Evolutionary conservation across 2,113 vertebrate species (phyloP).

Genomic region (Hippoglossus stenolepis): DNA sequence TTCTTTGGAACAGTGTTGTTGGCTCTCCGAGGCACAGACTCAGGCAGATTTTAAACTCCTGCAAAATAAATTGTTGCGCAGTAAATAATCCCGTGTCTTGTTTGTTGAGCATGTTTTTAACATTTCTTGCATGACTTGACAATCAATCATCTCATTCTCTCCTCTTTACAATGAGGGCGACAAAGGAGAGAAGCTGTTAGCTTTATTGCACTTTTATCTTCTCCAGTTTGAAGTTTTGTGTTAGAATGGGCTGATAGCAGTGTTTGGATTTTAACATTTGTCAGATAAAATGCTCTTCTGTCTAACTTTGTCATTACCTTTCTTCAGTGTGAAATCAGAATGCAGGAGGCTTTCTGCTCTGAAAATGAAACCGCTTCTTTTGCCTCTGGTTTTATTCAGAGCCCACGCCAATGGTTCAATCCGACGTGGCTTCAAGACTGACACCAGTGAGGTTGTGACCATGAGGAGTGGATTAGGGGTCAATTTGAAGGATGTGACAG

Average conservation of each 20-base stretch:
- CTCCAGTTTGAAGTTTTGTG: conserved; percentile 3
- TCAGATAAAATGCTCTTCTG: background rate
- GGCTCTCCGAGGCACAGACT: background rate
- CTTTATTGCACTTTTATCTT: conserved; percentile 5
- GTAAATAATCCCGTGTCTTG: background rate
- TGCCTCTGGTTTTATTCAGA: conserved; percentile 74
- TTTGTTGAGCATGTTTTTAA: conserved; percentile 5
- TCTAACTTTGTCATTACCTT: background rate
- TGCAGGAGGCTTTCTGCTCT: background rate
- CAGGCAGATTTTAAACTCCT: background rate
- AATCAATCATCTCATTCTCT: conserved; percentile 2
- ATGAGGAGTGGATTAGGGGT: conserved; percentile 96
- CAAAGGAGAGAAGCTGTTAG: background rate
- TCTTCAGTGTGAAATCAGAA: background rate
- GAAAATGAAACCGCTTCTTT: background rate
- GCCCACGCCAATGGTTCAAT: conserved; percentile 98
- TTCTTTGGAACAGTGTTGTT: background rate
- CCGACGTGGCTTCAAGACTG: conserved; percentile 92
- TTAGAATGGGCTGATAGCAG: background rate
- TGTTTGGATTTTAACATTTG: conserved; percentile 9
- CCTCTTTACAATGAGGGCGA: background rate
- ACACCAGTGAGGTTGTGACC: conserved; percentile 89
- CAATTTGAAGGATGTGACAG: conserved; percentile 97
- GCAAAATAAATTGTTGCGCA: background rate
- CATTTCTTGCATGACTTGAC: background rate